Evolutionary conservation across 2,888 invertebrate species (phyloP).

Genomic region (Automeris io): DNA sequence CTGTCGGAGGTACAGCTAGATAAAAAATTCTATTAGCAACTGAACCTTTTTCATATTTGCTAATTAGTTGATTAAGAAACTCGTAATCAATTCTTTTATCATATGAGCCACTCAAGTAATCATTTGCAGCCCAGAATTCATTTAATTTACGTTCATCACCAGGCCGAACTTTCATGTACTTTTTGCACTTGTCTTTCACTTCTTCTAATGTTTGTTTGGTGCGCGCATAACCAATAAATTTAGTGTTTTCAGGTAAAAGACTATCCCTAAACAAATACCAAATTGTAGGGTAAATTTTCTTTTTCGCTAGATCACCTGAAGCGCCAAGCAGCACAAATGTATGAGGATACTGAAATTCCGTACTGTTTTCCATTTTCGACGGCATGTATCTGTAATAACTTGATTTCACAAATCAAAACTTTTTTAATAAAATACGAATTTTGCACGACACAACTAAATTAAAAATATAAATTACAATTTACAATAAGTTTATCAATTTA

Average conservation of each 20-base stretch:
- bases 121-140: conserved; percentile 90
- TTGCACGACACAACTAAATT: background rate
- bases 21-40: conserved; percentile 95
- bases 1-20: conserved; percentile 96
- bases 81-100: conserved; percentile 89
- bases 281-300: conserved; percentile 99
- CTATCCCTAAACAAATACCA: conserved; percentile 98
- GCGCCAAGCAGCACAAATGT: conserved; percentile 69
- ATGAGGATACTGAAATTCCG: conserved; percentile 65
- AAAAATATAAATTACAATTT: background rate
- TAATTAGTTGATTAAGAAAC: conserved; percentile 85
- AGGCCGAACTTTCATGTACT: conserved; percentile 89
- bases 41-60: conserved; percentile 79
- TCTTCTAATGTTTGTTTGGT: conserved; percentile 87
- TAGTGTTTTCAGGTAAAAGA: conserved; percentile 90
- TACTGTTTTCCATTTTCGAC: conserved; percentile 59
- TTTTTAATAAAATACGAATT: background rate
- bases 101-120: conserved; percentile 91
- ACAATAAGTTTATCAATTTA: background rate
- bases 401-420: too few relatives aligned
- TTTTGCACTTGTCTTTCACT: conserved; percentile 83
- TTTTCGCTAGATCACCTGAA: conserved; percentile 96
- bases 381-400: background rate
- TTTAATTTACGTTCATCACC: conserved; percentile 86
- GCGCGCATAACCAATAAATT: conserved; percentile 96